Base-by-base conservation (phyloP, 2,888 invertebrate genomes). In the Aleiodes leptofemur region DNA sequence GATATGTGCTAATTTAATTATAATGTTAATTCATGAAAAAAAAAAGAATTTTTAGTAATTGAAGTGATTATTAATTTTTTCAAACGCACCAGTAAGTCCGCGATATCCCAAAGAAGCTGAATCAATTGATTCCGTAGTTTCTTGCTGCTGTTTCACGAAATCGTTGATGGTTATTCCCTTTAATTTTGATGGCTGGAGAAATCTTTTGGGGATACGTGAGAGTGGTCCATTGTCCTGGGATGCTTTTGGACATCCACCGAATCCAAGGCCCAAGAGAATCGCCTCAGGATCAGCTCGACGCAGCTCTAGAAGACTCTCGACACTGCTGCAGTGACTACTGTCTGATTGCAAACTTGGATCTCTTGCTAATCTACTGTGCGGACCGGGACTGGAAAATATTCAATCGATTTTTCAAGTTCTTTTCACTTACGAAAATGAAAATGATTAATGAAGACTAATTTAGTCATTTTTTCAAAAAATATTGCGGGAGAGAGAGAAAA, bases 231-330 rank as follows among this genome's bases (percentile, higher is more conserved):
- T 84, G 3, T 94, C 92, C 84, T 94, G 94, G 70, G 93, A 93
- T 77, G 93, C 93, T 81, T 92, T 92, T 74, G 93, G 91, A 61
- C 84, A 81, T 8, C 95, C 95, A 0, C 96, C 96, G 88, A 96
- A 96, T 11, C 96, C 96, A 72, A 96, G 91, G 80, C 94, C 95
- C 69, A 96, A 90, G 38, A 98, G 91, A 73, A 98, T 94, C 72
- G 96, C 95, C 87, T 97, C 97, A 0, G 97, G 97, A 90, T 98
- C 97, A 29, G 96, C 95, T 85, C 94, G 94, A 53, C 97, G 92
- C 16, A 95, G 92, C 82, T 96, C 96, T 82, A 97, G 90, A 69
- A 97, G 92, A 87, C 95, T 96, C 86, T 96, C 94, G 50, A 96
- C 95, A 84, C 94, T 92, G 71, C 96, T 96, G 84, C 95, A 95